A percentile compares a stretch with the other conserved stretches of the same genome.
phyloP scores from a whole-genome alignment of 1,140 invertebrate species.

The Drosophila mayri region DNA sequence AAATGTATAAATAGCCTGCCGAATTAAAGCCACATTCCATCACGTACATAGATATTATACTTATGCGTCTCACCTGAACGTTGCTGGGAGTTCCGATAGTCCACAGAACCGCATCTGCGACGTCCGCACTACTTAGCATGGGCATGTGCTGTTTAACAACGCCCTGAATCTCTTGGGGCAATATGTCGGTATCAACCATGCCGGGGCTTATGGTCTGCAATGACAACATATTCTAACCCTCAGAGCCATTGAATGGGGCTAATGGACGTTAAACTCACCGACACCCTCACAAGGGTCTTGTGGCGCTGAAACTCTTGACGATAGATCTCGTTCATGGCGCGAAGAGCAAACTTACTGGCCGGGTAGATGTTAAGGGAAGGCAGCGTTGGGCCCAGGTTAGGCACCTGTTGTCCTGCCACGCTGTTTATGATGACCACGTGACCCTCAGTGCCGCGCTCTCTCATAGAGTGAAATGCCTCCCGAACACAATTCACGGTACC shows the following conservation, averaged over 20 bases:
- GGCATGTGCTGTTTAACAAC: slow-evolving; percentile 63
- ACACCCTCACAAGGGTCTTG: slow-evolving; percentile 86
- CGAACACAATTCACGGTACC: slow-evolving; percentile 89
- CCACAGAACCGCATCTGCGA: slow-evolving; percentile 87
- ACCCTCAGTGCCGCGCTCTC: slow-evolving; percentile 87
- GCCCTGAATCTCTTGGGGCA: slow-evolving; percentile 59
- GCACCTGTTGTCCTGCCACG: slow-evolving; percentile 78
- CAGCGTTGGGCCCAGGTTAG: slow-evolving; percentile 72
- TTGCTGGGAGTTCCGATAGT: slow-evolving; percentile 87
- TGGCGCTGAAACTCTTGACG: slow-evolving; percentile 85
- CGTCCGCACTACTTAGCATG: slow-evolving; percentile 85
- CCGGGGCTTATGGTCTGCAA: slow-evolving; percentile 88
- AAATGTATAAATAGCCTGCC: too few species aligned
- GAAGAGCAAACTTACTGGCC: slow-evolving; percentile 87
- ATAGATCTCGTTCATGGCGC: slow-evolving; percentile 87
- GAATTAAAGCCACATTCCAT: neutral
- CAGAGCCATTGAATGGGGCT: neutral
- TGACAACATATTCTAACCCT: neutral
- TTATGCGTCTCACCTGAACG: slow-evolving; percentile 86
- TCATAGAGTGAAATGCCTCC: slow-evolving; percentile 89
- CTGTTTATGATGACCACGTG: slow-evolving; percentile 87
- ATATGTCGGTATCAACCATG: slow-evolving; percentile 87
- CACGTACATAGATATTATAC: too few species aligned
- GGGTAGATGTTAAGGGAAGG: slow-evolving; percentile 86
- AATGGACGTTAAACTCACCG: slow-evolving; percentile 85